Evolutionary conservation across 2,797 vertebrate species (phyloP).

Genomic region (Pseudochromis fuscus): DNA sequence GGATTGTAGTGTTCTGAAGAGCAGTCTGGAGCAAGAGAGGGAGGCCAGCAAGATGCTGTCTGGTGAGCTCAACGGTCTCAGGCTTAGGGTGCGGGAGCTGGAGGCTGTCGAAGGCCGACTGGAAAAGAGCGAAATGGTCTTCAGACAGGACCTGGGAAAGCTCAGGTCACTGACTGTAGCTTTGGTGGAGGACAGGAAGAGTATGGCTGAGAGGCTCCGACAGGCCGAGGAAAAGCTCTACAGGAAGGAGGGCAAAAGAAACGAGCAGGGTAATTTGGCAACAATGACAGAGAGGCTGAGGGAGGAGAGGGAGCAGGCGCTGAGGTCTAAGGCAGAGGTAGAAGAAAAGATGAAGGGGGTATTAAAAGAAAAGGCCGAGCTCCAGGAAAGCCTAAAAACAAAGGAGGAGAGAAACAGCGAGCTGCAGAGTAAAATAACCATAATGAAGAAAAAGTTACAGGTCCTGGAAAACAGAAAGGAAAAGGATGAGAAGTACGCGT

Average conservation of each 20-base stretch:
- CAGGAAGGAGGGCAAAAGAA: slow-evolving; percentile 86
- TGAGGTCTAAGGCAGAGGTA: slow-evolving; percentile 91
- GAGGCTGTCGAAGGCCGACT: slow-evolving; percentile 89
- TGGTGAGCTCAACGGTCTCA: slow-evolving; percentile 90
- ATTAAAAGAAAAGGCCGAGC: slow-evolving; percentile 91
- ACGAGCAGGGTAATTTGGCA: slow-evolving; percentile 91
- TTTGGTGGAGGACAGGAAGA: slow-evolving; percentile 94
- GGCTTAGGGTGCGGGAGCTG: slow-evolving; percentile 90
- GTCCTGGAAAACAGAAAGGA: slow-evolving; percentile 87
- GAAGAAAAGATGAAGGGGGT: slow-evolving; percentile 90
- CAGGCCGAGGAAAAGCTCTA: slow-evolving; percentile 93
- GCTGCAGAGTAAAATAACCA: slow-evolving; percentile 90
- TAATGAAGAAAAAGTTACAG: slow-evolving; percentile 92
- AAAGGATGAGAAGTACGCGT: slow-evolving; percentile 84
- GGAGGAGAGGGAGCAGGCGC: slow-evolving; percentile 91
- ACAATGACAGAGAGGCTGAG: slow-evolving; percentile 90
- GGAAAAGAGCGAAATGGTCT: slow-evolving; percentile 89
- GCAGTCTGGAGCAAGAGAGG: slow-evolving; percentile 92
- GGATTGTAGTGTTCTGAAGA: slow-evolving; percentile 90
- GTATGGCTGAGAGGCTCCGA: slow-evolving; percentile 91
- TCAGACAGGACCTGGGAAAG: slow-evolving; percentile 95
- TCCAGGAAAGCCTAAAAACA: slow-evolving; percentile 89
- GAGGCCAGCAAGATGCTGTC: slow-evolving; percentile 88
- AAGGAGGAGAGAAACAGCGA: slow-evolving; percentile 92
- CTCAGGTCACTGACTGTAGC: slow-evolving; percentile 94